Base-by-base conservation (phyloP, 2,113 vertebrate species). In the Oncorhynchus gorbuscha region DNA sequence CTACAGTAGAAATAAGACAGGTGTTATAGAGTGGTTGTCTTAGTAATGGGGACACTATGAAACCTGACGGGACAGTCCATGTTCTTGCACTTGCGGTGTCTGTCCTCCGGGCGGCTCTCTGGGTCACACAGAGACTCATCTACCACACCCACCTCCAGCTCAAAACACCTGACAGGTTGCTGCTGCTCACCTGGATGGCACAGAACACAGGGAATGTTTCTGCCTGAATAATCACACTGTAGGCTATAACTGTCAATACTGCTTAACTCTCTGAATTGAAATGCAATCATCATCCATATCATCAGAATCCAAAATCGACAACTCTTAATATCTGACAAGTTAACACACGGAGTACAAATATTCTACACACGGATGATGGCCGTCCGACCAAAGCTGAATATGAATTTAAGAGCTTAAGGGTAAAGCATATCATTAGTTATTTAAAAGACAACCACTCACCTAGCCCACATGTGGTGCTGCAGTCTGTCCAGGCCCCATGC, bases 31-130 rank as follows among this genome's bases (percentile, higher is more conserved):
- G n/a, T 45, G 8, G 18, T 11, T 9, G 7, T 45, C 8, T 45
- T 12, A 9, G 13, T 2, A 69, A 16, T 9, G 20, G 7, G 20
- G 4, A 28, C 5, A 16, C 5, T 5, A 68, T 30, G 72, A 28
- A 26, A 97, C 96, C 96, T 97, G 80, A 97, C 96, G 0, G 95
- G 97, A 75, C 98, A 99, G 64, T 97, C 95, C 89, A 92, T 94
- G 65, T 94, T 93, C 0, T 96, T 93, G 88, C 98, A 99, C 71
- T 93, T 96, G 80, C 95, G 93, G 74, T 96, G 95, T 65, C 88
- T 87, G 72, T 94, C 91, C 0, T 91, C 92, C 1, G 95, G 97
- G 69, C 96, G 95, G 0, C 70, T 90, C 0, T 91, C 91, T 0
- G 92, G 91, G 76, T 98, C 94, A 67, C 98, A 99, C 75, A 97